Base-by-base conservation (phyloP, 2,888 invertebrate genomes). In the Tillus elongatus region DNA sequence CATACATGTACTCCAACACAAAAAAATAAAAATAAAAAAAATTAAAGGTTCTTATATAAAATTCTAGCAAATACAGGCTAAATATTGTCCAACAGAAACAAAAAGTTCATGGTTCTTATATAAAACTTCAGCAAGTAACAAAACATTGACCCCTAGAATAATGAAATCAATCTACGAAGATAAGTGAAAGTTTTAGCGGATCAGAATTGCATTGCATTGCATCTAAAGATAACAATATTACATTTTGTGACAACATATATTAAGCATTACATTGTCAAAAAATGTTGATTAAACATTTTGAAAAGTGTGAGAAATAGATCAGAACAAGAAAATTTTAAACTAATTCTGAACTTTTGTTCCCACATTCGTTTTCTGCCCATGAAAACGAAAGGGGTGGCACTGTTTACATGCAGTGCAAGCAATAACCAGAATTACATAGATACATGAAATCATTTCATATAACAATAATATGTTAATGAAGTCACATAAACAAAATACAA, bases 261-360 rank as follows among this genome's bases (percentile, higher is more conserved):
- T 48, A 26, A 10, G 15, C 13, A 13, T 12, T 14, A 16, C 41
- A 8, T 46, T 49, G 45, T 47, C 49, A 49, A 45, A 48, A 45
- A 50, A 50, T 38, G 44, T 40, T 46, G 4, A 29, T 9, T 11
- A 42, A 35, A 27, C 39, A 43, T 16, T 33, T n/a, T n/a, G n/a
- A n/a, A 19, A 34, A 10, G 11, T 29, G 9, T 6, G 9, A 11
- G 6, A 29, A 29, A n/a, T n/a, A 11, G 30, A 11, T n/a, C n/a
- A n/a, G n/a, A n/a, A n/a, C n/a, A 29, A n/a, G 11, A 29, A 29
- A 29, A 4, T 29, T 29, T 8, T 29, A 54, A 58, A 58, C 52
- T 60, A 63, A 64, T 63, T 63, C 63, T 63, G 63, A 63, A 57
- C 63, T 62, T 45, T 54, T 58, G 54, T 55, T 50, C 57, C 60